These are phyloP conservation scores for Temnothorax rugatulus DNA, from an alignment of 2,888 invertebrate species.

Conservation along the genomic window DNA sequence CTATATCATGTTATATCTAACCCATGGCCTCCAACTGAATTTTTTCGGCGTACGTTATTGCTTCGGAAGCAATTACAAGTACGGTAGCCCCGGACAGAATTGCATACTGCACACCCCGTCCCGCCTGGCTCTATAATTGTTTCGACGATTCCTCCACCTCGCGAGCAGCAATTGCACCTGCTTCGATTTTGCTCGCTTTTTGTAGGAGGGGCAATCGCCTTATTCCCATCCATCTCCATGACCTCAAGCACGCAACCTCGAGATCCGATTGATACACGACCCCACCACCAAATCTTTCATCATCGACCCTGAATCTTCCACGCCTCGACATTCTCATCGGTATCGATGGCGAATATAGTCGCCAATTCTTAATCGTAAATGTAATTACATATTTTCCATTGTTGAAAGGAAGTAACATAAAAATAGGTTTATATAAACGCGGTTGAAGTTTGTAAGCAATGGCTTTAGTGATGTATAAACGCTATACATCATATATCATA, in stretches of 20 bases:
- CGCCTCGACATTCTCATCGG: slow-evolving; percentile 36
- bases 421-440: neutral
- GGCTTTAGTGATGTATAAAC: neutral
- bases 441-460: neutral
- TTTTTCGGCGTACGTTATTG: slow-evolving; percentile 72
- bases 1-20: slow-evolving; percentile 37
- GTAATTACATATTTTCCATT: slow-evolving; percentile 22
- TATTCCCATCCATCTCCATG: slow-evolving; percentile 74
- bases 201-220: slow-evolving; percentile 77
- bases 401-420: neutral
- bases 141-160: slow-evolving; percentile 79
- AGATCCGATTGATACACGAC: slow-evolving; percentile 76
- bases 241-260: slow-evolving; percentile 81
- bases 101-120: slow-evolving; percentile 72
- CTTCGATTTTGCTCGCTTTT: slow-evolving; percentile 82
- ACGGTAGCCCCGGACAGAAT: slow-evolving; percentile 78
- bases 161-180: slow-evolving; percentile 81
- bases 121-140: slow-evolving; percentile 79
- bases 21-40: slow-evolving; percentile 55
- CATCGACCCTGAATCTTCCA: slow-evolving; percentile 62
- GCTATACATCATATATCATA: neutral
- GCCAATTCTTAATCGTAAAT: neutral
- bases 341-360: slow-evolving; percentile 7
- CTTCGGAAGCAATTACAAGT: slow-evolving; percentile 78
- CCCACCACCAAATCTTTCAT: slow-evolving; percentile 59